Percentiles rank a stretch among this genome's conserved stretches.
phyloP scores from a whole-genome alignment of 2,888 invertebrate genomes.

The Melinopterus prodromus region DNA sequence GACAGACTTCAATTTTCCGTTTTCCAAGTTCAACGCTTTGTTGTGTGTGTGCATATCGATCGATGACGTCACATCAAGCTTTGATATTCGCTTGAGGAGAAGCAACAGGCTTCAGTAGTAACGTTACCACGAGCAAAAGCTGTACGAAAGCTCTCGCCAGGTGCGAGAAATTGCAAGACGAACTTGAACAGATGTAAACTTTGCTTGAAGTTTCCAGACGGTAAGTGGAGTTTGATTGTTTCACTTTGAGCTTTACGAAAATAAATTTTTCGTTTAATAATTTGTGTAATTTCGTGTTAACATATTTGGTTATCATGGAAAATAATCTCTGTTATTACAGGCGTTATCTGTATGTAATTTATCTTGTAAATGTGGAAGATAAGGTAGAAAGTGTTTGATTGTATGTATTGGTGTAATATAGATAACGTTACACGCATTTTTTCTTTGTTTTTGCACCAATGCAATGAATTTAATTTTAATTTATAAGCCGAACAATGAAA shows the following conservation, averaged over 20 bases:
- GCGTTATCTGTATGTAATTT: not conserved
- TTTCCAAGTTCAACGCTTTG: slow-evolving; percentile 6
- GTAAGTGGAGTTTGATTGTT: no score
- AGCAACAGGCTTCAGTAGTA: slow-evolving; percentile 32
- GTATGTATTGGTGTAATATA: not conserved
- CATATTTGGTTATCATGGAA: no score
- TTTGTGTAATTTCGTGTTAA: no score
- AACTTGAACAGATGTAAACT: not conserved
- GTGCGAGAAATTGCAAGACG: not conserved
- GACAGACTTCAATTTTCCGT: not conserved
- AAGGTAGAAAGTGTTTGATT: not conserved
- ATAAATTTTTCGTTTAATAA: no score
- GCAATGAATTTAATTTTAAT: no score
- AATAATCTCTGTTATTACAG: not conserved
- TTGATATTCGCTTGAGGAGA: slow-evolving; percentile 19
- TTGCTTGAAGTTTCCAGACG: no score
- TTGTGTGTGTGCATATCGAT: slow-evolving; percentile 27
- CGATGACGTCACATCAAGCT: slow-evolving; percentile 24
- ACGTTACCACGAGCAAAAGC: not conserved
- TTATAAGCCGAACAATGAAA: no score
- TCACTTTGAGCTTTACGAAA: no score
- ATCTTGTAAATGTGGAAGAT: not conserved
- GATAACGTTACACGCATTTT: no score
- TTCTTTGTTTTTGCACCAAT: no score
- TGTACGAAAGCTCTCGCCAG: not conserved